These are phyloP conservation scores for Salvator merianae DNA, from an alignment of 2,113 vertebrate species.

Conservation along the genomic window DNA sequence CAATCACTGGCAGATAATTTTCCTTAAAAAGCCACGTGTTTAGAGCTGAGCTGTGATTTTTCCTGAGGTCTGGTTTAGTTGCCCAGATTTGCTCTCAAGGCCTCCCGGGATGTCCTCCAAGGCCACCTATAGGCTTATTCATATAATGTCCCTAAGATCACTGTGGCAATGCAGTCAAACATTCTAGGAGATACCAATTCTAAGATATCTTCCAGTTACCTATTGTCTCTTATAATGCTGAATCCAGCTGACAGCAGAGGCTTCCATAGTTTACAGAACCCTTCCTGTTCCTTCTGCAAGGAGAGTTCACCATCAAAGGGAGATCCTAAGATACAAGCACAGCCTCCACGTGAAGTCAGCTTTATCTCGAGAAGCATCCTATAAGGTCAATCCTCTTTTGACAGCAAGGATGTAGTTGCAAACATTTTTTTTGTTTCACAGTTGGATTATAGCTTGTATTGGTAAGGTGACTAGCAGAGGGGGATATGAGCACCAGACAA, in stretches of 20 bases:
- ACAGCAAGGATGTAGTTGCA: neutral
- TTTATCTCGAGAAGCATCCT: neutral
- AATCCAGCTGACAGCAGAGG: neutral
- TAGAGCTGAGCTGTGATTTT: neutral
- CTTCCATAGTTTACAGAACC: neutral
- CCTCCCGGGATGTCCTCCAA: neutral
- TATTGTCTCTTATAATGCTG: neutral
- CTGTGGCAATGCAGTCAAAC: neutral
- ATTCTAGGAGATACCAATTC: neutral
- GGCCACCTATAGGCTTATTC: neutral
- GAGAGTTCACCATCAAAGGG: conserved; percentile 3
- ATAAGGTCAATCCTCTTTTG: conserved; percentile 15
- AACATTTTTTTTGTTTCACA: neutral
- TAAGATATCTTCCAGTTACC: neutral
- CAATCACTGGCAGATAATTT: neutral
- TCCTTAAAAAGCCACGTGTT: neutral
- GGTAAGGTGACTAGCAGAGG: neutral
- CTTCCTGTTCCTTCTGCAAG: neutral
- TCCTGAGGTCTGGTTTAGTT: neutral
- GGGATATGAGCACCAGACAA: too few relatives aligned
- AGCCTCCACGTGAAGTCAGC: neutral
- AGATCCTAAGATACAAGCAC: neutral
- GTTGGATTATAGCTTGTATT: neutral
- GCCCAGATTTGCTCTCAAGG: neutral
- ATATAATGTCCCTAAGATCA: neutral